Evolutionary conservation across 2,113 vertebrate genomes (phyloP), one percentile per base, ranked within the genome.

Genomic region (Aegithalos caudatus): DNA sequence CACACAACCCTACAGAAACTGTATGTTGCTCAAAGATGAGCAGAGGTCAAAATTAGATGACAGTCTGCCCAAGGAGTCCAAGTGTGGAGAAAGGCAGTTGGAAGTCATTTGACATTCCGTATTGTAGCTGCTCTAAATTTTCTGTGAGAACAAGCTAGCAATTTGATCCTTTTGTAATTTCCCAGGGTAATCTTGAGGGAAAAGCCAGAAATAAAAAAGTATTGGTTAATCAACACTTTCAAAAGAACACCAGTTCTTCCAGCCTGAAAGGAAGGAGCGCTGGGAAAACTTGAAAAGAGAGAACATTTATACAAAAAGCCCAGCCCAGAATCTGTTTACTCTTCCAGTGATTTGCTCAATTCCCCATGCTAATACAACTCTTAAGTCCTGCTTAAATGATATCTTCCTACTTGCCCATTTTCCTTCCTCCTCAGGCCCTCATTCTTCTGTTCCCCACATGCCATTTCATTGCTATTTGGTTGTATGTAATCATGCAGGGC

Each of bases 171-270:
- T 93, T 97, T 92, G 80, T 89, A 90, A 91, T 87, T 97, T 91
- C 74, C 96, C 94, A 90, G 69, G 89, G 81, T 83, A 84, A 77
- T 70, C 88, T 87, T 94, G 92, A 96, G 81, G 93, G 94, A 96
- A 96, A 88, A 95, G 76, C 79, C 88, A 96, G 96, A 91, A 96
- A 66, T 72, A 94, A 64, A 86, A 91, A 96, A 94, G 88, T 94
- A 96, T 89, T 62, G 50, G 91, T 96, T 97, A 97, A 97, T 98
- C 97, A 98, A 96, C 92, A 70, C 91, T 97, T 97, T 97, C 95
- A 85, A 97, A 97, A 96, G 89, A 70, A 48, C 94, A 97, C 95
- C 92, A 97, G 91, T 93, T 97, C 91, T 92, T 95, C 79, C 85
- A 96, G 88, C 66, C 94, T 97, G 97, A 92, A 97, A 97, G 86